Base-by-base conservation (phyloP, 2,888 invertebrate species). In the Deilephila porcellus region DNA sequence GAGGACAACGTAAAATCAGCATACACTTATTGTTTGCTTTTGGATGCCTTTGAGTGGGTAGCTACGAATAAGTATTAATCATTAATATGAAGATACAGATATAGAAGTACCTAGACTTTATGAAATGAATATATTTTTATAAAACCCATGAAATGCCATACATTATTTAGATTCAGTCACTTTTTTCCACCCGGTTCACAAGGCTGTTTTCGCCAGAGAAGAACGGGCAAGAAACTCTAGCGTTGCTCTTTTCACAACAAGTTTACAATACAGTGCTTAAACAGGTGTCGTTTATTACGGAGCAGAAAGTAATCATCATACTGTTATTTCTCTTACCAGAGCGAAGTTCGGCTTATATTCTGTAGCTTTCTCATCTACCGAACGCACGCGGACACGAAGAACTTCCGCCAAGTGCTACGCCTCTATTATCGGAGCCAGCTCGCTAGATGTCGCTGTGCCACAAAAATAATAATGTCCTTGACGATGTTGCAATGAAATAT, bases 11-110 rank as follows among this genome's bases (percentile, higher is more conserved):
- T 93, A 60, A 90, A 95, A 0, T 86, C 86, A 45, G 96, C 95
- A 0, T 96, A 95, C 85, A 93, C 95, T 1, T 95, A 94, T 0
- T 96, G 96, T 96, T 95, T 95, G 1, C 87, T 96, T 17, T 91
- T 96, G 91, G 96, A 96, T 80, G 95, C 95, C 81, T 95, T 96
- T 77, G 96, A 96, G 86, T 96, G 96, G 96, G 84, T 80, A 91
- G 83, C n/a, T 95, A 95, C 81, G 37, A 85, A n/a, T 32, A 62
- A 19, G 29, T 14, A 8, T 6, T 4, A 17, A 11, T 32, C 6
- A 17, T 17, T 14, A 3, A 7, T 62, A 1, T 60, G 20, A 25
- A 25, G 25, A 25, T 25, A 25, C 25, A 25, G 25, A 25, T 25
- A 25, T 25, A 25, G 25, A 25, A 25, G 25, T 25, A 25, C 25